phyloP scores from a whole-genome alignment of 2,113 vertebrate genomes.

The Ammodramus savannarum region DNA sequence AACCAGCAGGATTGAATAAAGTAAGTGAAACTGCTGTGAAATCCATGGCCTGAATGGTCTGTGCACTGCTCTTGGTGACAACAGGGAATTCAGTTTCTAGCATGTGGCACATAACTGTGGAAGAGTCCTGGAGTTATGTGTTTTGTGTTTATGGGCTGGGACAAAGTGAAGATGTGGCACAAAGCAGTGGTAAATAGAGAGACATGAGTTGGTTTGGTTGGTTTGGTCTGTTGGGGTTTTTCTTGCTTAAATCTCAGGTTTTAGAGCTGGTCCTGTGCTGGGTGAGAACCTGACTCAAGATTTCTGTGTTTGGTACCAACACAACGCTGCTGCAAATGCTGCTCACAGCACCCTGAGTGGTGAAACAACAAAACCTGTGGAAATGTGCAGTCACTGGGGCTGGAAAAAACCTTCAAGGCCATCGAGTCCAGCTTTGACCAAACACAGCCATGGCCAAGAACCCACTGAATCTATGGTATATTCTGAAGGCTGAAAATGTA shows the following conservation, averaged over 20 bases:
- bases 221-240: not conserved
- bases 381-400: not conserved
- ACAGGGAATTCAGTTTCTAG: not conserved
- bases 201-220: not conserved
- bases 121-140: rapidly evolving
- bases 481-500: not conserved
- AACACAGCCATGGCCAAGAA: not conserved
- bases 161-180: not conserved
- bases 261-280: not conserved
- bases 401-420: not conserved
- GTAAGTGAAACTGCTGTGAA: not conserved
- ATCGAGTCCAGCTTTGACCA: not conserved
- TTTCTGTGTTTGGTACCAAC: not conserved
- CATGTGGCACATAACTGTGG: not conserved
- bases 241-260: not conserved
- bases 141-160: not conserved
- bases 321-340: not conserved
- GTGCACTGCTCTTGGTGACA: not conserved
- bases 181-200: not conserved
- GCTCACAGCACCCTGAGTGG: not conserved
- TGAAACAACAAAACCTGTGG: not conserved
- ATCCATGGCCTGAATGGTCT: not conserved
- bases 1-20: not conserved
- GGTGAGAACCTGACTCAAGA: not conserved
- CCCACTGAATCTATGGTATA: not conserved